Percentiles rank a stretch among this genome's conserved stretches.
Conservation (phyloP, 2,113 vertebrate genomes). For the Aegotheles bennettii region DNA sequence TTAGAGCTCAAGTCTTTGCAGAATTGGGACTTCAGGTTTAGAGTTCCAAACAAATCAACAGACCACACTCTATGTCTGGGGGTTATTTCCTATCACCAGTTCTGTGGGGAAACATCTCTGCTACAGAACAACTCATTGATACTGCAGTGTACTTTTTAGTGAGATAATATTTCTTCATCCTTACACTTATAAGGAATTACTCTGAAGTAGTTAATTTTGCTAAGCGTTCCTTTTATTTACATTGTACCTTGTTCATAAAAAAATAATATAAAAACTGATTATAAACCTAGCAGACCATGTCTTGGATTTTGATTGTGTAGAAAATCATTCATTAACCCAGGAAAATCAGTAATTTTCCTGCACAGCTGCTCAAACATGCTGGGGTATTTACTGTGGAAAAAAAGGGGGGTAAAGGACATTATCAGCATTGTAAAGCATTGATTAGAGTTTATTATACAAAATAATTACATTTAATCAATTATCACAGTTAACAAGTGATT, state of each 20-base stretch:
- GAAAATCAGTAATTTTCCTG: conserved; percentile 45
- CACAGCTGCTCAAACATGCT: conserved; percentile 21
- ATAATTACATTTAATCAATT: conserved; percentile 70
- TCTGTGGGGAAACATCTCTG: background rate
- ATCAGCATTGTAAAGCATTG: conserved; percentile 65
- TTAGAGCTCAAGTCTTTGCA: background rate
- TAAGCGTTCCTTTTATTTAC: background rate
- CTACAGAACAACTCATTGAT: background rate
- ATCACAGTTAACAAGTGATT: conserved; percentile 64
- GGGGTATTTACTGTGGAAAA: background rate
- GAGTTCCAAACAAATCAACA: background rate
- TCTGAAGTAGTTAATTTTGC: background rate
- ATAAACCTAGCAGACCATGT: background rate
- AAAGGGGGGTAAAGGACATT: background rate
- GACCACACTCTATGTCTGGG: background rate
- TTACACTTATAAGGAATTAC: background rate
- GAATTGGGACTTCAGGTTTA: background rate
- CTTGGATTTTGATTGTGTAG: conserved; percentile 25
- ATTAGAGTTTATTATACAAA: conserved; percentile 65
- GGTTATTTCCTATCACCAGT: background rate
- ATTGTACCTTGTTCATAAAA: background rate
- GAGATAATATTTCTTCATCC: background rate
- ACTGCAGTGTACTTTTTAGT: background rate
- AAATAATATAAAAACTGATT: background rate
- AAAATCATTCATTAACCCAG: conserved; percentile 48